Base-by-base conservation (phyloP, 2,113 vertebrate genomes). In the Aplodontia rufa region DNA sequence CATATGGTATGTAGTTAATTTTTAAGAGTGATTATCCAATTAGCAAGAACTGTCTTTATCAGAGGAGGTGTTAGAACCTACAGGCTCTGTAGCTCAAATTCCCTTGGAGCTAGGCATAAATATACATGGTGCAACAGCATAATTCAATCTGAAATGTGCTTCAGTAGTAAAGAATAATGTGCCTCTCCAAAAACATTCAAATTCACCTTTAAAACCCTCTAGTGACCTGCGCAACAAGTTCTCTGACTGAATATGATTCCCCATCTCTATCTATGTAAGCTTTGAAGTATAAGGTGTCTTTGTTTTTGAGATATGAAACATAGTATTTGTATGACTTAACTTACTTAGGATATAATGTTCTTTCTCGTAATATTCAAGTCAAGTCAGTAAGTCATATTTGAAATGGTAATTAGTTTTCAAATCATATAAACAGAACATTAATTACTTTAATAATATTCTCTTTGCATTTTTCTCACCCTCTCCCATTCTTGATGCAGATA, bases 331-430 rank as follows among this genome's bases (percentile, higher is more conserved):
- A 24, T 81, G 51, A 53, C 20, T 76, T 49, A 42, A 55, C 17
- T 42, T 60, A 68, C 6, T 45, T 81, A 66, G 28, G 42, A 74
- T 68, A 69, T 75, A n/a, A 93, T 83, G 24, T 26, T 32, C 45
- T 51, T 82, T 51, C 37, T 64, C 58, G 1, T 37, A 69, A 78
- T 22, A 42, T 79, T 62, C 30, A 62, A 68, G 3, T 66, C 16
- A 76, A 14, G 37, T 60, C 55, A 35, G 22, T 49, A 49, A 93
- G 42, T 30, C 93, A 1, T 78, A 92, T 87, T 5, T 87, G 30
- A 94, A 94, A 30, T 75, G 45, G 10, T 80, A 75, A 86, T 60
- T 90, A 71, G 53, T 55, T 81, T 92, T n/a, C 87, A 68, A 90
- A 20, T 24, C 37, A 89, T 76, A 66, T 91, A 95, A 84, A 42